Evolutionary conservation across 2,797 vertebrate species (phyloP).

Genomic region (Chelmon rostratus): DNA sequence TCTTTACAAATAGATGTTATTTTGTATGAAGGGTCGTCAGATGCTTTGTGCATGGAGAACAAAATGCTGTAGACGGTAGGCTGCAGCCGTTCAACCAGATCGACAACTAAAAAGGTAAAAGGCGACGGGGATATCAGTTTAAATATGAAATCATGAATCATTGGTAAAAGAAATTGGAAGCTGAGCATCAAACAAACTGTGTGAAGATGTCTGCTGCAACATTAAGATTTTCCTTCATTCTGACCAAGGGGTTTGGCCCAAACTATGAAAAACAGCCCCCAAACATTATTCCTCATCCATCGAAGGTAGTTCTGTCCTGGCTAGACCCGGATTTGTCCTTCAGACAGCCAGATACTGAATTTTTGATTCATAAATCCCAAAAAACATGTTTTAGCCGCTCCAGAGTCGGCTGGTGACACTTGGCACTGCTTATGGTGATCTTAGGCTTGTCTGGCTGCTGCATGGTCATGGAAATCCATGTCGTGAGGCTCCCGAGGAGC

Average conservation of each 20-base stretch:
- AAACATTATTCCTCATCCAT: neutral
- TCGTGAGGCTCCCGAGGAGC: conserved; percentile 26
- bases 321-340: neutral
- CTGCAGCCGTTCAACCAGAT: neutral
- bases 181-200: neutral
- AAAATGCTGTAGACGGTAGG: neutral
- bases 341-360: neutral
- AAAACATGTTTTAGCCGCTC: conserved; percentile 2
- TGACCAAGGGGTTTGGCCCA: neutral
- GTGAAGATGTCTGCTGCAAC: neutral
- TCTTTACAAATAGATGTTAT: too few relatives aligned
- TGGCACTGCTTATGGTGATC: neutral
- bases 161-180: neutral
- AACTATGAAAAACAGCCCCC: neutral
- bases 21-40: too few relatives aligned
- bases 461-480: conserved; percentile 14
- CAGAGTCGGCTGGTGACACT: neutral
- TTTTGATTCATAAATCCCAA: neutral
- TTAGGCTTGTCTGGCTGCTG: conserved; percentile 4
- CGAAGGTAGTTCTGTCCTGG: too few relatives aligned
- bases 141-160: too few relatives aligned
- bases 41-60: too few relatives aligned
- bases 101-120: too few relatives aligned
- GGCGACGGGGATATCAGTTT: too few relatives aligned
- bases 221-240: neutral